These are phyloP conservation scores for Hydrotaea diabolus DNA, from an alignment of 2,888 invertebrate genomes.

Conservation along the genomic window DNA sequence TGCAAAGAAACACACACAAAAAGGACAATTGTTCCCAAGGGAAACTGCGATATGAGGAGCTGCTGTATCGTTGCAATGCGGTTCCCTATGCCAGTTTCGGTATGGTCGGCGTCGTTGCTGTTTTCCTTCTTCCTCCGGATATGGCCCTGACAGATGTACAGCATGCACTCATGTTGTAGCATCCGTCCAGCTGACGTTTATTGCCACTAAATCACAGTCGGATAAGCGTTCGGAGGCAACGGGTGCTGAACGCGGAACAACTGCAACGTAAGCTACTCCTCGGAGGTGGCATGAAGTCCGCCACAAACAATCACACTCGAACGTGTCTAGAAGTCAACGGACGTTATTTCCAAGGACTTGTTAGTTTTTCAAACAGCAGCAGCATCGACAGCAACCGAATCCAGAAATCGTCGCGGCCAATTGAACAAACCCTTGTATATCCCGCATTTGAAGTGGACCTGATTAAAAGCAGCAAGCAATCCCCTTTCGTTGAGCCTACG, in stretches of 20 bases:
- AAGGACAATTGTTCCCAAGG: not conserved
- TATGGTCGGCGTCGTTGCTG: not conserved
- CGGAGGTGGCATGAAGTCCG: no score
- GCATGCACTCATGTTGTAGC: no score
- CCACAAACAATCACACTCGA: no score
- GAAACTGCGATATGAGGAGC: not conserved
- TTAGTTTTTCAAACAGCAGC: not conserved
- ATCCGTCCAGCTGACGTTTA: not conserved
- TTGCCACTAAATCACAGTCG: not conserved
- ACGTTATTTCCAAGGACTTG: not conserved
- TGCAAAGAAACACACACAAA: not conserved
- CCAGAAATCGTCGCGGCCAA: no score
- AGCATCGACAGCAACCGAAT: no score
- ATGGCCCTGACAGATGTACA: no score
- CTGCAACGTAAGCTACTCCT: no score
- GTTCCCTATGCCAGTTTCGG: no score
- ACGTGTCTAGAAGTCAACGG: not conserved
- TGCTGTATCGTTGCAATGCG: not conserved
- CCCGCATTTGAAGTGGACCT: no score
- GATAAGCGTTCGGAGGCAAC: not conserved
- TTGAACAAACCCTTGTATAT: no score
- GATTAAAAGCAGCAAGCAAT: not conserved
- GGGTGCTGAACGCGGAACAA: not conserved
- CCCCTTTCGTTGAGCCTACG: not conserved
- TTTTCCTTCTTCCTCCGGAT: no score